Evolutionary conservation across 2,888 invertebrate species (phyloP).

Genomic region (Micropterix aruncella): DNA sequence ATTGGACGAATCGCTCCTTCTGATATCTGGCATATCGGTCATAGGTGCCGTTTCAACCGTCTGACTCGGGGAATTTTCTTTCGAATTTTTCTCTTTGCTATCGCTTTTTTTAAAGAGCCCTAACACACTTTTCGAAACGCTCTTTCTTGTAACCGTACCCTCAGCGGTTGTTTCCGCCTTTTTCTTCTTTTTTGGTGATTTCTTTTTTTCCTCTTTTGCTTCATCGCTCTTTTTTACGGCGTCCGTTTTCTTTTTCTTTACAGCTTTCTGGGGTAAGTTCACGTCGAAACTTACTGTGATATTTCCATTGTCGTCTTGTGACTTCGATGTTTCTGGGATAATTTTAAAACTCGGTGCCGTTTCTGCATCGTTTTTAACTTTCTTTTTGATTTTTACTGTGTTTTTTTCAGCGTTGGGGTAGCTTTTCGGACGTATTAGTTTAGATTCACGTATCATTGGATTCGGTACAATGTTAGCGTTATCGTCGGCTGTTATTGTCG

Average conservation of each 20-base stretch:
- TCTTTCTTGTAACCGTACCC: slow-evolving; percentile 37
- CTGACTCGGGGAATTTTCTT: slow-evolving; percentile 16
- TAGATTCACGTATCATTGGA: slow-evolving; percentile 18
- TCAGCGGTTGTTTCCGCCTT: slow-evolving; percentile 7
- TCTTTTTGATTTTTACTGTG: slow-evolving; percentile 11
- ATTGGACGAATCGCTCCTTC: slow-evolving; percentile 11
- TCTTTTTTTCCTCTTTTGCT: slow-evolving; percentile 13
- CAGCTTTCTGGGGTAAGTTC: slow-evolving; percentile 10
- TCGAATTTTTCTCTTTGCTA: slow-evolving; percentile 34
- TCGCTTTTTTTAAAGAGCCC: slow-evolving; percentile 65
- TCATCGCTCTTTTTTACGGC: slow-evolving; percentile 16
- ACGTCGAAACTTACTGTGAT: slow-evolving; percentile 11
- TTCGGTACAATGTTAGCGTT: not conserved
- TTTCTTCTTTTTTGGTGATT: slow-evolving; percentile 11
- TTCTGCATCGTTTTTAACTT: slow-evolving; percentile 1
- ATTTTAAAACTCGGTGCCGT: slow-evolving; percentile 3
- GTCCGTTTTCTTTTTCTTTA: slow-evolving; percentile 20
- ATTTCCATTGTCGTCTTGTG: slow-evolving; percentile 10
- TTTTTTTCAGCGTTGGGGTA: slow-evolving; percentile 27
- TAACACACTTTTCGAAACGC: slow-evolving; percentile 60
- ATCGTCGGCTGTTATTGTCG: not conserved
- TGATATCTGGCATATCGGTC: slow-evolving; percentile 20
- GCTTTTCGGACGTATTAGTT: slow-evolving; percentile 40
- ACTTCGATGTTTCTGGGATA: slow-evolving; percentile 13
- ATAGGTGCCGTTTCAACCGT: slow-evolving; percentile 17